phyloP scores from a whole-genome alignment of 2,113 vertebrate genomes.

The Varanus salvator region DNA sequence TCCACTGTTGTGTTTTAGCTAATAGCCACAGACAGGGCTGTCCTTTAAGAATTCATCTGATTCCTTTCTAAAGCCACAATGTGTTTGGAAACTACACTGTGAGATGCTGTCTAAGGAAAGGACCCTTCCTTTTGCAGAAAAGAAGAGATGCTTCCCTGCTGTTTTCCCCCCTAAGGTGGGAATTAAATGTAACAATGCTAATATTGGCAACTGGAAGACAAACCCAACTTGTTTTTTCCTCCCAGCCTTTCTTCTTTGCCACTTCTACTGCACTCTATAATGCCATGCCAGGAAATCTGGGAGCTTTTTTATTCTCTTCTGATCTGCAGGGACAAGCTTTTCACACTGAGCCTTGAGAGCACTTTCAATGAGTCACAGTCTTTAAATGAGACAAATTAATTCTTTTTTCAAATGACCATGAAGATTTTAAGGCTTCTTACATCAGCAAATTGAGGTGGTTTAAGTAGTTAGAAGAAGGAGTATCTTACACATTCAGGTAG shows the following conservation, averaged over 20 bases:
- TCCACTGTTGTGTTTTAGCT: not conserved
- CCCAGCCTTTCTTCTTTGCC: not conserved
- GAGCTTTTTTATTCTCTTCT: not conserved
- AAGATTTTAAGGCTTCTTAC: not conserved
- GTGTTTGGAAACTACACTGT: not conserved
- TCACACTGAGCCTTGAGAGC: constrained; percentile 35
- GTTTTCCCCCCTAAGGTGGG: not conserved
- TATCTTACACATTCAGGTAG: not conserved
- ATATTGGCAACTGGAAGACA: not conserved
- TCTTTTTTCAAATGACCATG: not conserved
- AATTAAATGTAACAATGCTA: not conserved
- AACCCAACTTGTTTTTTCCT: constrained; percentile 3
- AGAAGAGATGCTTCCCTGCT: not conserved
- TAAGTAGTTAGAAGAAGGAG: not conserved
- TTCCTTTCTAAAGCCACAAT: not conserved
- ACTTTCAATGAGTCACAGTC: constrained; percentile 33
- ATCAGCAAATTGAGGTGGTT: not conserved
- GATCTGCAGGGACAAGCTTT: not conserved
- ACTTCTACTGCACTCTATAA: not conserved
- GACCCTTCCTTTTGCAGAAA: not conserved
- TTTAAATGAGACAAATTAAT: constrained; percentile 13
- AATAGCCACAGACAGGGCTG: not conserved
- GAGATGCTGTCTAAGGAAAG: not conserved
- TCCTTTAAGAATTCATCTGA: not conserved
- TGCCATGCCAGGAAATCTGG: constrained; percentile 23